Evolutionary conservation across 2,797 vertebrate species (phyloP).

Genomic region (Periophthalmus magnuspinnatus): DNA sequence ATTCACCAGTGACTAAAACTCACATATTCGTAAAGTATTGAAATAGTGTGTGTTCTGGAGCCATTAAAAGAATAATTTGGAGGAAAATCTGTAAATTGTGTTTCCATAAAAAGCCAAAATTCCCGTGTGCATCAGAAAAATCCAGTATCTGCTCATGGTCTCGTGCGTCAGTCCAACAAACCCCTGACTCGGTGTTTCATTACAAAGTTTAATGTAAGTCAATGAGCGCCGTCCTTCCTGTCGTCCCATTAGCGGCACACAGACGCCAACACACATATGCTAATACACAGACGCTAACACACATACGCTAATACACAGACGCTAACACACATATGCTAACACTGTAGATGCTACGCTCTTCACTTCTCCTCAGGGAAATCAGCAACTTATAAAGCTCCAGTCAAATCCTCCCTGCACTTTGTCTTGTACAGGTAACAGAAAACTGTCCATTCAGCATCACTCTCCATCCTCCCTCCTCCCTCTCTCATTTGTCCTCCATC

Average conservation of each 20-base stretch:
- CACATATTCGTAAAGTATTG: too few relatives aligned
- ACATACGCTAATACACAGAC: too few relatives aligned
- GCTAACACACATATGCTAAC: constrained; percentile 15
- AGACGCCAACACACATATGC: too few relatives aligned
- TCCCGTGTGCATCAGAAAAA: background rate
- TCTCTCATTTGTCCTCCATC: too few relatives aligned
- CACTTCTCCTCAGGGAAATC: constrained; percentile 34
- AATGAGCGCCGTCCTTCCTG: background rate
- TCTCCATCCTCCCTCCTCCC: constrained; percentile 7
- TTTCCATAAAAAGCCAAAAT: background rate
- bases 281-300: too few relatives aligned
- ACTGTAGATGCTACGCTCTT: constrained; percentile 31
- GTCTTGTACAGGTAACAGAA: constrained; percentile 61
- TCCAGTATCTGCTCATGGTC: too few relatives aligned
- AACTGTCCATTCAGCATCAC: constrained; percentile 65
- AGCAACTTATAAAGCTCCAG: constrained; percentile 13
- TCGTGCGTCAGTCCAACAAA: too few relatives aligned
- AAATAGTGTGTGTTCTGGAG: too few relatives aligned
- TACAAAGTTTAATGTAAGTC: background rate
- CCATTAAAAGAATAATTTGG: too few relatives aligned
- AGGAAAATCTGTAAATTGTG: too few relatives aligned
- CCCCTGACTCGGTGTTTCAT: background rate
- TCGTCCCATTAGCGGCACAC: background rate
- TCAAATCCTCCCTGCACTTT: constrained; percentile 15
- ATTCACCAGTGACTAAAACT: too few relatives aligned